Evolutionary conservation across 2,888 invertebrate genomes (phyloP), one percentile per base, ranked within the genome.

Genomic region (Cantharis nigra): DNA sequence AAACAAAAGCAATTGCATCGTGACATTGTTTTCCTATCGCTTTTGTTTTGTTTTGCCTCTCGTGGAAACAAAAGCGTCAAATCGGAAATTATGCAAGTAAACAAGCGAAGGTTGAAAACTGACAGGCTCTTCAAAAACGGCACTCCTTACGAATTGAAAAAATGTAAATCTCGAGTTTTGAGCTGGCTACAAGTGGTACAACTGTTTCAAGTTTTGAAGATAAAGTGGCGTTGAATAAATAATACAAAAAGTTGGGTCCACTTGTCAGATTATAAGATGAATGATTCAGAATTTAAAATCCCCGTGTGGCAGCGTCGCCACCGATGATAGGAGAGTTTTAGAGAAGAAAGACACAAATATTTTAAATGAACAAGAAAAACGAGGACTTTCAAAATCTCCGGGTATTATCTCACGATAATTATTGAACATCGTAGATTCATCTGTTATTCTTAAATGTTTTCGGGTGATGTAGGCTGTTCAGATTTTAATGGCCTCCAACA

Each of bases 251-350:
- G 76, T 72, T 90, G 90, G 90, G 89, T 89, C 89, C 76, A 76
- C 73, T 76, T 73, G 76, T 90, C 90, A 89, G 90, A 89, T 89
- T 89, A 88, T 86, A 90, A 90, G 90, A 90, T 89, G 89, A 90
- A 90, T 90, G 89, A 88, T 89, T 88, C 86, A 84, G 86, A 88
- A 87, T 88, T 89, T 83, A 87, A 86, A 86, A 86, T 87, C 87
- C 86, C 76, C 77, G 78, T 79, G 80, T 85, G 86, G 87, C 81
- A 81, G 79, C 81, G 75, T 73, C 80, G 70, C 75, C 78, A 78
- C 78, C 69, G 74, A 79, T 26, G 75, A 72, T 65, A 79, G 74
- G 72, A 76, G 78, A 75, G 71, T 72, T 67, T 77, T 18, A 26
- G 71, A 23, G 71, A 70, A 75, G 72, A n/a, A 79, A 63, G 74